Evolutionary conservation across 1,140 invertebrate species (phyloP), one percentile per base, ranked within the genome.

Genomic region (Diorhabda elongata): DNA sequence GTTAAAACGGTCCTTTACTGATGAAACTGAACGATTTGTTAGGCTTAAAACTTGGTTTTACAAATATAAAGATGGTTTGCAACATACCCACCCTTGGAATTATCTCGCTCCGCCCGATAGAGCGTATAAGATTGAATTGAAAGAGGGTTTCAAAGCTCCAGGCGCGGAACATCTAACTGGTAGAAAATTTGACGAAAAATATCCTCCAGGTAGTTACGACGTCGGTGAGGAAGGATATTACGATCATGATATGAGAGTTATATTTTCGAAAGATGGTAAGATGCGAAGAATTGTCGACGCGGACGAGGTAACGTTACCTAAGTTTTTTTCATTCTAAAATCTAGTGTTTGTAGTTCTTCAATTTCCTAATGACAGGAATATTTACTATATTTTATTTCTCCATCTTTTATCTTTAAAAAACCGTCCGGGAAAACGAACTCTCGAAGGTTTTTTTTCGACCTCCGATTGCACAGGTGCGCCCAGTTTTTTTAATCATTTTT

Each of bases 181-280:
- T 45, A 26, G 44, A 42, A 68, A 71, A 62, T 62, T 69, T 1
- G 71, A 67, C 5, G 52, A 62, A 11, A 62, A 71, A 5, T 66
- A 71, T 26, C 72, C 72, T 4, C 58, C 66, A 56, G 69, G 68
- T 9, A 71, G 70, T 43, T 74, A 67, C 45, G 68, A 71, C 41
- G 69, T 68, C n/a, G 63, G 67, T 2, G 70, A 74, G 58, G 70
- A 74, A 42, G 72, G 72, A 4, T 74, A 68, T 6, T 74, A 71
- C 44, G 62, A 67, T 11, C 65, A 69, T 3, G 26, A 45, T n/a
- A 66, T 63, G 8, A 66, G 64, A 44, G 57, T 68, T 26, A 61
- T 72, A 41, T 72, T 62, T 47, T 61, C 42, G 3, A 66, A 72
- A 42, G 61, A 66, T 43, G 41, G 8, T n/a, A 47, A 42, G n/a